Evolutionary conservation across 2,797 vertebrate species (phyloP), one percentile per base, ranked within the genome.

Genomic region (Phalanger gymnotis): DNA sequence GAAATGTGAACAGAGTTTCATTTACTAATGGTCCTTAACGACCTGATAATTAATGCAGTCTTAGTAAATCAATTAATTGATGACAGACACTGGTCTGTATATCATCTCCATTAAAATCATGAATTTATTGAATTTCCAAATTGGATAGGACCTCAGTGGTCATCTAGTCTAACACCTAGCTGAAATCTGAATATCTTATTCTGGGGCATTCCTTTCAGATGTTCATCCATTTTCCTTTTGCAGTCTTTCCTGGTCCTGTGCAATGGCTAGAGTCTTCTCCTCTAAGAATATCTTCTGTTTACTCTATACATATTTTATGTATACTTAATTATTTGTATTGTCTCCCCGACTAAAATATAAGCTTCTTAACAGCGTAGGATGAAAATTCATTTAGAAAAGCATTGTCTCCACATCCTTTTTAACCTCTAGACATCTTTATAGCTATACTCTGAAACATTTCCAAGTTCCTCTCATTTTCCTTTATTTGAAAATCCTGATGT

Each of bases 391-490:
- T 94, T 93, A 95, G 40, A 53, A 90, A 96, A 56, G 30, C 14
- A 57, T 0, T 28, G 3, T 96, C 10, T 73, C 40, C 31, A 54
- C 16, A 73, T 13, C 51, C 31, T 87, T 95, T 95, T 91, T 28
- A n/a, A 93, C 4, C 54, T 93, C 96, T 93, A 61, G 3, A 89
- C 1, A 94, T 53, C 53, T 96, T 92, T 94, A 92, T 11, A 94
- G 34, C 47, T 51, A 0, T 66, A 30, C 9, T 91, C 1, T 96
- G 53, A 30, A 94, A 92, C 2, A 81, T 53, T 91, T 95, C 93
- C 5, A 58, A 9, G 16, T 90, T 95, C 2, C 90, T 90, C 91
- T 56, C 0, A 57, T 54, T 57, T 12, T 91, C 91, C 91, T 95
- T 97, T 94, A 92, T 28, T 91, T 61, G 40, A 95, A 87, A 13